These are phyloP conservation scores for Branchipolynoe longqiensis DNA, from an alignment of 2,888 invertebrate genomes.

Conservation along the genomic window DNA sequence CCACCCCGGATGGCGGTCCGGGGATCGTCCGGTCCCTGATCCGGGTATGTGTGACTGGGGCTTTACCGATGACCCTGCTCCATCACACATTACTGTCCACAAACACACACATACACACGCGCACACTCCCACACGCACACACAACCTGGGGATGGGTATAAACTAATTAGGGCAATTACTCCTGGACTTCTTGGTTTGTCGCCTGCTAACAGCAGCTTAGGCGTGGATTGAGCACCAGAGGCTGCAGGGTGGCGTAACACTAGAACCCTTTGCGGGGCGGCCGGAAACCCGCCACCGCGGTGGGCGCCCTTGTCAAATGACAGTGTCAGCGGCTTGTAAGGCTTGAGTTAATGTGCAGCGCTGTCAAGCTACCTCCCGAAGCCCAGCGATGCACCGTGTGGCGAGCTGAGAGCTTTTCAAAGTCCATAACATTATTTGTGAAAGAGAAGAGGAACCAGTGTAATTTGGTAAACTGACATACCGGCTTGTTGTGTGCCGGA, in stretches of 20 bases:
- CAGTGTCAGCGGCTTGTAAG: slow-evolving; percentile 23
- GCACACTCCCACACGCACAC: not conserved
- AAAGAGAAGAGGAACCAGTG: slow-evolving; percentile 1
- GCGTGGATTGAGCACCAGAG: not conserved
- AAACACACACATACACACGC: not conserved
- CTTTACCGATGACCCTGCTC: not conserved
- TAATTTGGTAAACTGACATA: slow-evolving; percentile 15
- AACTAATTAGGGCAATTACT: slow-evolving; percentile 36
- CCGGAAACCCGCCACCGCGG: slow-evolving; percentile 11
- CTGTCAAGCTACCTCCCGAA: slow-evolving; percentile 12
- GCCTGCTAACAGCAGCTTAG: not conserved
- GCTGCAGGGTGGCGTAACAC: not conserved
- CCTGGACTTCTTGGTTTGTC: slow-evolving; percentile 14
- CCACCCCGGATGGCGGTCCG: no score
- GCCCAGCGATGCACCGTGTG: not conserved
- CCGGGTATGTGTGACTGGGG: no score
- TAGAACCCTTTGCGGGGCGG: slow-evolving; percentile 3
- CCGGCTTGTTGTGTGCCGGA: no score
- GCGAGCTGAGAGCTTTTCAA: slow-evolving; percentile 24
- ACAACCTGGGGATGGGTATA: not conserved
- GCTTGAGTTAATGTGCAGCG: slow-evolving; percentile 17
- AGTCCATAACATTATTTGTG: slow-evolving; percentile 43
- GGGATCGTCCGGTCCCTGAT: no score
- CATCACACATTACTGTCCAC: not conserved
- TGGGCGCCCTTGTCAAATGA: not conserved